Evolutionary conservation across 2,797 vertebrate genomes (phyloP), one percentile per base, ranked within the genome.

Genomic region (Hippopotamyrus pictus): DNA sequence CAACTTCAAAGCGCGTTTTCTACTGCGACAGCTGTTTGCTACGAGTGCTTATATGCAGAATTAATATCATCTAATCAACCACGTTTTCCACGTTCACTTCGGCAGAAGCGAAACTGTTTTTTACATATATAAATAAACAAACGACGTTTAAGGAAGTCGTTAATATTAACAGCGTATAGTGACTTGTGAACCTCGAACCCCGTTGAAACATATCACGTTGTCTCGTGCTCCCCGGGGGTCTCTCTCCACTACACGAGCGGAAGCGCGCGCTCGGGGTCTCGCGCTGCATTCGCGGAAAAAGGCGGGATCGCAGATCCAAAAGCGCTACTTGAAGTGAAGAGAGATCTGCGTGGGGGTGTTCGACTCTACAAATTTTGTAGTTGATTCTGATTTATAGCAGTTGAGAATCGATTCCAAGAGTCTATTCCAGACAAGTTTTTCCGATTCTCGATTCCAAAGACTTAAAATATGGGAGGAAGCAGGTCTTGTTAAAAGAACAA

Each of bases 31-130:
- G 51, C 33, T 57, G 51, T 59, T 57, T 87, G 50, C 53, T 59
- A 87, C 85, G 25, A 51, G 48, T 19, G 33, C 85, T 44, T 41
- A 37, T 25, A 44, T 57, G 17, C 51, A 53, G 85, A 41, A 22
- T 57, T 57, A 57, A 87, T 85, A 85, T 85, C 29, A 82, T 82
- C 41, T 46, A 82, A 82, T 82, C 41, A 82, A 11, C 76, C 41
- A 46, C 37, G 8, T 82, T 82, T 82, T 37, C 19, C 76, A 8
- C 22, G 22, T 29, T 53, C 25, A 53, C 84, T 37, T 29, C 2
- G 12, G 48, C 25, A 33, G 50, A 86, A 53, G 22, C 25, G 2
- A 46, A 79, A 86, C 12, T 85, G 1, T 25, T 51, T 22, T 14
- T 12, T 54, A 51, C n/a, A 54, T 50, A 54, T 22, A 86, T 22